Conservation (phyloP, 1,140 invertebrate genomes). For the Acromyrmex charruanus region DNA sequence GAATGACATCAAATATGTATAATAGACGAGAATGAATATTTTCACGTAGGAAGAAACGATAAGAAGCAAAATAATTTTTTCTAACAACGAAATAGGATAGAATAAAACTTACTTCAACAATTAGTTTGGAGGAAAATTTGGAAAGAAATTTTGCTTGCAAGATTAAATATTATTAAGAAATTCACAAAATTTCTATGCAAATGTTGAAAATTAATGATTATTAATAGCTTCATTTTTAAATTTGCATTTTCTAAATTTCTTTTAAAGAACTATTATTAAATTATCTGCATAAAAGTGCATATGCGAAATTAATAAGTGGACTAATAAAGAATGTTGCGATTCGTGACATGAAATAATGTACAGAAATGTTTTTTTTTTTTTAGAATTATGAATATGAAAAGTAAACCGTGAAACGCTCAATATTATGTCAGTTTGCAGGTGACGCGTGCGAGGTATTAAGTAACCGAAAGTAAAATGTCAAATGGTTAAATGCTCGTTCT, state of each 20-base stretch:
- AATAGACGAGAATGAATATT: not conserved
- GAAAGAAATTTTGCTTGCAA: not conserved
- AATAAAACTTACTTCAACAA: not conserved
- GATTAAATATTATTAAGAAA: not conserved
- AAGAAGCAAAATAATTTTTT: constrained; percentile 5
- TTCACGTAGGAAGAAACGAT: not conserved
- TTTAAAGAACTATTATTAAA: not conserved
- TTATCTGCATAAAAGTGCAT: not conserved
- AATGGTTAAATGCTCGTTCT: constrained; percentile 27
- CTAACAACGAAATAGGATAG: not conserved
- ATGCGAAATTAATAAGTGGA: not conserved
- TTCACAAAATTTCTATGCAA: not conserved
- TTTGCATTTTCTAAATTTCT: not conserved
- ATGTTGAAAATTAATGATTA: not conserved
- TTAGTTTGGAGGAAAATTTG: not conserved
- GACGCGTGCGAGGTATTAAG: constrained; percentile 19
- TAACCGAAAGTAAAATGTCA: constrained; percentile 44
- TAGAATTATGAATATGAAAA: constrained; percentile 14
- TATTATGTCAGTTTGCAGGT: not conserved
- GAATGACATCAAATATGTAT: constrained; percentile 4
- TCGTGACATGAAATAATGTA: not conserved
- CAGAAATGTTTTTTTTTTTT: not conserved
- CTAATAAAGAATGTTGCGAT: not conserved
- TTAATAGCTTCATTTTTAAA: not conserved
- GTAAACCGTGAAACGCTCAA: not conserved